Evolutionary conservation across 2,888 invertebrate genomes (phyloP).

Genomic region (Cetonia aurata): DNA sequence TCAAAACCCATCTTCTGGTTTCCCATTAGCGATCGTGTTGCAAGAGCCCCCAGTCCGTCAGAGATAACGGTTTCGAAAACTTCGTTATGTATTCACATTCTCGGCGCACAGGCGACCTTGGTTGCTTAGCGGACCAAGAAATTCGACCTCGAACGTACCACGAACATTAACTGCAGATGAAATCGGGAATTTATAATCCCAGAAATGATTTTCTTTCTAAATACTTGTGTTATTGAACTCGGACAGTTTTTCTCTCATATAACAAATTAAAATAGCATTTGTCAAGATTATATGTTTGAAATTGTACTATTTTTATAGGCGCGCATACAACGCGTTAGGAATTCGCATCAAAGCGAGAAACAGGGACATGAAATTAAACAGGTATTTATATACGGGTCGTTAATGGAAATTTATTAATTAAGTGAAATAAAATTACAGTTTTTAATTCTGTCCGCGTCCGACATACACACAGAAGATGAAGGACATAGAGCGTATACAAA

Average conservation of each 20-base stretch:
- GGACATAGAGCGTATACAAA: constrained; percentile 23
- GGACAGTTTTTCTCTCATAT: not conserved
- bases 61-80: constrained; percentile 47
- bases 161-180: too few relatives aligned
- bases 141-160: constrained; percentile 59
- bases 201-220: not conserved
- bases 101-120: constrained; percentile 57
- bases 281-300: not conserved
- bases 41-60: constrained; percentile 38
- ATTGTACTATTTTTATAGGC: not conserved
- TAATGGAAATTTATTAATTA: constrained; percentile 35
- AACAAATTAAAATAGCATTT: too few relatives aligned
- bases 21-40: constrained; percentile 41
- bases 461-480: constrained; percentile 6
- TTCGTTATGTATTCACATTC: constrained; percentile 48
- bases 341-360: not conserved
- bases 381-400: not conserved
- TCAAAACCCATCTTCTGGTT: constrained; percentile 19
- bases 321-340: not conserved
- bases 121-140: constrained; percentile 62
- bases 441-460: constrained; percentile 17
- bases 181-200: too few relatives aligned
- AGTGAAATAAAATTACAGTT: constrained; percentile 37
- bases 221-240: not conserved
- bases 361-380: constrained; percentile 22